Conservation (phyloP, 2,888 invertebrate genomes). For the Noctua janthe region DNA sequence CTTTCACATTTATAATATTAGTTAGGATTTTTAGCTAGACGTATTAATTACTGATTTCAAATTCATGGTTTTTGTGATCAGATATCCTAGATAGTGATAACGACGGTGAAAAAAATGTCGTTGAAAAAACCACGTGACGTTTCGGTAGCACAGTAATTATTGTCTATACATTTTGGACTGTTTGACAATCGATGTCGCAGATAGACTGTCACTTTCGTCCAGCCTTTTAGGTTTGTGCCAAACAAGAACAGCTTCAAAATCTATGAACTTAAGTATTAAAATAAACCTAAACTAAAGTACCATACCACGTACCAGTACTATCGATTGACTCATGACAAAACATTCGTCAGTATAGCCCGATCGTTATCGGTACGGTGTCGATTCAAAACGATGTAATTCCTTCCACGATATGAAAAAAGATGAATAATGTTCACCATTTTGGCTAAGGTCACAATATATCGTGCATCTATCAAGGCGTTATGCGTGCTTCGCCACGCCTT, state of each 20-base stretch:
- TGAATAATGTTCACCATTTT: conserved; percentile 56
- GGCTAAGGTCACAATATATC: conserved; percentile 43
- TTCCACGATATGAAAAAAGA: conserved; percentile 56
- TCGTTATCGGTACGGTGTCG: conserved; percentile 51
- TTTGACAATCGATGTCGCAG: not conserved
- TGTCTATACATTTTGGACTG: not conserved
- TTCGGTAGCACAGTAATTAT: not conserved
- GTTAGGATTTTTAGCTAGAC: not conserved
- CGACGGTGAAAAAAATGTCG: not conserved
- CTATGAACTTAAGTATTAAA: not conserved
- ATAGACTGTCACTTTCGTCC: not conserved
- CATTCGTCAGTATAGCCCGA: conserved; percentile 55
- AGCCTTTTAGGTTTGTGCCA: not conserved
- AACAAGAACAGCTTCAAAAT: not conserved
- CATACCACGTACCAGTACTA: conserved; percentile 3
- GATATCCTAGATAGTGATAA: not conserved
- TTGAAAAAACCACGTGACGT: not conserved
- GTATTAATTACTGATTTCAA: not conserved
- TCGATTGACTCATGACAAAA: conserved; percentile 46
- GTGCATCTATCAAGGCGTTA: conserved; percentile 56
- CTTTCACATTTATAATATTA: too few species aligned
- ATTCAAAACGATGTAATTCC: conserved; percentile 46
- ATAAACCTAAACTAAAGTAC: conserved; percentile 15
- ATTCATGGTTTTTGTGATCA: not conserved
- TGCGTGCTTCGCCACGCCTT: conserved; percentile 41